phyloP scores from a whole-genome alignment of 2,888 invertebrate genomes.

The Drosophila kuntzei region DNA sequence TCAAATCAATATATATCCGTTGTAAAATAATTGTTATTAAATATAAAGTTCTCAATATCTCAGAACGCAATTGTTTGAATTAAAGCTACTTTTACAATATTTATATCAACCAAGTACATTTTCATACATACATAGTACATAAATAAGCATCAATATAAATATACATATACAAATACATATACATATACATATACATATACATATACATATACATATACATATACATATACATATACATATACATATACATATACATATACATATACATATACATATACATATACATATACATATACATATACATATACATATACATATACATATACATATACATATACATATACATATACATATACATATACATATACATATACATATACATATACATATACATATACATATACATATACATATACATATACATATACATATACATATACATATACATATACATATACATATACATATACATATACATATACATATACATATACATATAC shows the following conservation, averaged over 20 bases:
- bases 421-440: not conserved
- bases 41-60: constrained; percentile 9
- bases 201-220: constrained; percentile 9
- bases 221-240: constrained; percentile 6
- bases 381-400: not conserved
- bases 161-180: constrained; percentile 6
- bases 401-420: not conserved
- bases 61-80: not conserved
- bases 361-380: not conserved
- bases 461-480: not conserved
- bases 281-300: not conserved
- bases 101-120: not conserved
- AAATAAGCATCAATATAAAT: too few species aligned
- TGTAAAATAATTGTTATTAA: constrained; percentile 42
- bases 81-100: not conserved
- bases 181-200: constrained; percentile 8
- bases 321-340: constrained; percentile 5
- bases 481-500: constrained; percentile 1
- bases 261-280: constrained; percentile 2
- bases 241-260: constrained; percentile 6
- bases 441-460: not conserved
- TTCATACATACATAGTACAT: too few species aligned
- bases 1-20: constrained; percentile 50
- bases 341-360: constrained; percentile 4
- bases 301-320: constrained; percentile 3